Evolutionary conservation across 1,140 invertebrate species (phyloP).

Genomic region (Solen grandis): DNA sequence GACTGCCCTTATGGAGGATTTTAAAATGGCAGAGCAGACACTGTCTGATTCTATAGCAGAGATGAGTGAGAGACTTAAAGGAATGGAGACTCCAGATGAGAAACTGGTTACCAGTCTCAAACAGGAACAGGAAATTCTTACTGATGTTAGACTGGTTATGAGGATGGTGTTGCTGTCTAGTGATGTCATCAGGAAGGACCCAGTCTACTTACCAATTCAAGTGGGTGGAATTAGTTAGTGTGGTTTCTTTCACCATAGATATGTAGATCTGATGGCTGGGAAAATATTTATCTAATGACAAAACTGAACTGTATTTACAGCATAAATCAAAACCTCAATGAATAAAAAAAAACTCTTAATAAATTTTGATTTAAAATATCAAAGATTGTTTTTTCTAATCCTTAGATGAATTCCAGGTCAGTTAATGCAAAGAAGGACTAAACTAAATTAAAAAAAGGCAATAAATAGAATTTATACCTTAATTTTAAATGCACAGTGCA

Average conservation of each 20-base stretch:
- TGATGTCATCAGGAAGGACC: conserved; percentile 65
- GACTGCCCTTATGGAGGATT: conserved; percentile 53
- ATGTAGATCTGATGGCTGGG: not conserved
- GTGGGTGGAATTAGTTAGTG: conserved; percentile 59
- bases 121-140: conserved; percentile 17
- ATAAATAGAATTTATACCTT: too few species aligned
- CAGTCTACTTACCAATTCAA: conserved; percentile 63
- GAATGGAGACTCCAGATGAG: conserved; percentile 12
- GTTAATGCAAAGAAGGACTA: too few species aligned
- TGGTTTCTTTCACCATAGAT: not conserved
- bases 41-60: not conserved
- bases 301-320: too few species aligned
- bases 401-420: too few species aligned
- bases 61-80: not conserved
- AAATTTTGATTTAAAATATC: too few species aligned
- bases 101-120: conserved; percentile 21
- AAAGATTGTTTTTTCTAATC: too few species aligned
- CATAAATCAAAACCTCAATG: too few species aligned
- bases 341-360: too few species aligned
- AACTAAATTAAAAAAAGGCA: too few species aligned
- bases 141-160: conserved; percentile 56
- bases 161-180: conserved; percentile 60
- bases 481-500: too few species aligned
- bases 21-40: conserved; percentile 53
- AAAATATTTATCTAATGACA: too few species aligned